phyloP scores from a whole-genome alignment of 2,888 invertebrate genomes.

The Axea sp. region DNA sequence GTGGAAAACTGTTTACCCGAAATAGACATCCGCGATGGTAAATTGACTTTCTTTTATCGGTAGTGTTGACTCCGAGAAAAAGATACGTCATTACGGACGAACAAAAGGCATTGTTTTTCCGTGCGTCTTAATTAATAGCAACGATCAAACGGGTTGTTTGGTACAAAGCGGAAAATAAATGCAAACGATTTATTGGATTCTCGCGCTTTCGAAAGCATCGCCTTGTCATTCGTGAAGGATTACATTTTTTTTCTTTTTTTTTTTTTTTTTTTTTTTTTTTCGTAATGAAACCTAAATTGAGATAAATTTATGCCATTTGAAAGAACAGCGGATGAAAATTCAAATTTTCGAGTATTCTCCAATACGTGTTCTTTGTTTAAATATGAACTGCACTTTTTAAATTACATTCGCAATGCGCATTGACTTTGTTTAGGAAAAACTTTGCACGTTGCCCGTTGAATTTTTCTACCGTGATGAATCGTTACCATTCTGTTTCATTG shows the following conservation, averaged over 20 bases:
- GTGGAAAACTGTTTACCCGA: conserved; percentile 5
- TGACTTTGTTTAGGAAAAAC: no score
- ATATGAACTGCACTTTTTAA: no score
- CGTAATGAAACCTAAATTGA: conserved; percentile 2
- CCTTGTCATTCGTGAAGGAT: conserved; percentile 22
- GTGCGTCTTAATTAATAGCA: conserved; percentile 41
- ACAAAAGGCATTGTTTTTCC: conserved; percentile 39
- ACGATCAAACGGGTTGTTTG: conserved; percentile 25
- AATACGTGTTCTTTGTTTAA: no score
- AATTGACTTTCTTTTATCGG: conserved; percentile 35
- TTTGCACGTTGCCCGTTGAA: no score
- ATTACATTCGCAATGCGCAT: no score
- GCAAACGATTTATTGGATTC: conserved; percentile 49
- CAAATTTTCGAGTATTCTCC: no score
- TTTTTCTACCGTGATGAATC: no score
- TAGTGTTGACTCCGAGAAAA: conserved; percentile 23
- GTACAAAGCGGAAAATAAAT: conserved; percentile 23
- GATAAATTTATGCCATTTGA: conserved; percentile 8
- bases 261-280: no score
- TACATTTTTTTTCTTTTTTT: no score
- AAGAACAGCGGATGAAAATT: neutral
- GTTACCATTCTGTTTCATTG: no score
- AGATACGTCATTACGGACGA: conserved; percentile 17
- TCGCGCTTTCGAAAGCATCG: conserved; percentile 14
- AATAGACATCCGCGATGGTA: neutral